Evolutionary conservation across 2,113 vertebrate genomes (phyloP), one percentile per base, ranked within the genome.

Genomic region (Brachyistius frenatus): DNA sequence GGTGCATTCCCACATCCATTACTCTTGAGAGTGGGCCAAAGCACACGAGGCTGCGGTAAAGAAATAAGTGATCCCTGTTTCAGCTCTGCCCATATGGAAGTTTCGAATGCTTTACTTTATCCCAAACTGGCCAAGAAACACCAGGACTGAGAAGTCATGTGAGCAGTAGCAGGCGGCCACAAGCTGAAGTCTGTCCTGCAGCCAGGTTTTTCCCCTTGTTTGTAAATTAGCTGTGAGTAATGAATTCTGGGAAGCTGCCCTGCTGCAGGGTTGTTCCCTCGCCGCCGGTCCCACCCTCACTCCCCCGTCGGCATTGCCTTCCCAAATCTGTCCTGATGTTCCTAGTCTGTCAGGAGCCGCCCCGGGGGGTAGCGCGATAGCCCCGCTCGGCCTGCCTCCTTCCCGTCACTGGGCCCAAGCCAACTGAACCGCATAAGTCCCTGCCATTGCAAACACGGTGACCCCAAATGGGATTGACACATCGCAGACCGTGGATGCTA

Each of bases 271-370:
- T 93, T 93, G 93, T 89, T 92, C 90, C 86, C 92, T 92, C 87
- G 86, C 93, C 93, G 92, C 88, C 78, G 88, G 76, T 88, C 93
- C 93, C 94, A 94, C 93, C 93, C 93, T 88, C 89, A 93, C 90
- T 94, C 95, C 94, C 89, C 89, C 82, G 91, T 94, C 86, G 94
- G 91, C 54, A 85, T 93, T 93, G 95, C 95, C 95, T 96, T 94
- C 94, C 93, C 94, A 97, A 97, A 98, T 98, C 95, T 94, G 96
- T 96, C 95, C 95, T 96, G 95, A 97, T 95, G 96, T 94, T 94
- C 94, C 94, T 94, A 93, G 93, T 94, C 96, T 97, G 96, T 97
- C 96, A 96, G 94, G 88, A 92, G 73, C 80, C 93, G 94, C 96
- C 96, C 95, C 83, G 79, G 93, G 96, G 94, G 93, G 95, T 74